Evolutionary conservation across 2,888 invertebrate species (phyloP), one percentile per base, ranked within the genome.

Genomic region (Mesochorus sp.): DNA sequence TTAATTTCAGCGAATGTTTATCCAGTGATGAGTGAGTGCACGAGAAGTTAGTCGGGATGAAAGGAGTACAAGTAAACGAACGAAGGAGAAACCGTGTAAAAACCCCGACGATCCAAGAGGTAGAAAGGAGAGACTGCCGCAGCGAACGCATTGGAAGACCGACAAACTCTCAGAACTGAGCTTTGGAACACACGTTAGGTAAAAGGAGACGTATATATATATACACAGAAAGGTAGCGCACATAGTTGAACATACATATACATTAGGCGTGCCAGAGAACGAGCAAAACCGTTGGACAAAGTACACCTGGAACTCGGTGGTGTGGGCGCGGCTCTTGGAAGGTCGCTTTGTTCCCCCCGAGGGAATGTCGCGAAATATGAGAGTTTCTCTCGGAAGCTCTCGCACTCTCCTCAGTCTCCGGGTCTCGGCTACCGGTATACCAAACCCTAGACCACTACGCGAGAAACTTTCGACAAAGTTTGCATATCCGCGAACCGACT

Each of bases 331-430:
- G 66, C 44, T 66, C 37, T 19, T 44, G 73, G 66, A 75, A 74
- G 75, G 72, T 80, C 80, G 53, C 70, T 79, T 78, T 72, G 72
- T 77, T 76, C 70, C 55, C 75, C 79, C 80, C 67, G 47, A 51
- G 72, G 78, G 80, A 83, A 80, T 79, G 81, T 82, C 81, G 68
- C 82, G 78, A 83, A 83, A 84, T 84, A 84, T 84, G 82, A 83
- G 82, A 85, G 79, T 83, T 83, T 73, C 75, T 57, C 71, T 71
- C 62, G 61, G 53, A 75, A 75, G 61, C 68, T 39, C 61, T 59
- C 59, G 19, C 67, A 42, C 34, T 24, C 61, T 24, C 53, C 34
- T 42, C 61, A 53, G 68, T 61, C 61, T 61, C 53, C 17, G 53
- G 59, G 24, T 68, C 64, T 57, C 21, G 42, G 8, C 61, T 31